Percentiles rank a stretch among this genome's conserved stretches.
phyloP scores from a whole-genome alignment of 1,140 invertebrate species.

The Dinoponera quadriceps region DNA sequence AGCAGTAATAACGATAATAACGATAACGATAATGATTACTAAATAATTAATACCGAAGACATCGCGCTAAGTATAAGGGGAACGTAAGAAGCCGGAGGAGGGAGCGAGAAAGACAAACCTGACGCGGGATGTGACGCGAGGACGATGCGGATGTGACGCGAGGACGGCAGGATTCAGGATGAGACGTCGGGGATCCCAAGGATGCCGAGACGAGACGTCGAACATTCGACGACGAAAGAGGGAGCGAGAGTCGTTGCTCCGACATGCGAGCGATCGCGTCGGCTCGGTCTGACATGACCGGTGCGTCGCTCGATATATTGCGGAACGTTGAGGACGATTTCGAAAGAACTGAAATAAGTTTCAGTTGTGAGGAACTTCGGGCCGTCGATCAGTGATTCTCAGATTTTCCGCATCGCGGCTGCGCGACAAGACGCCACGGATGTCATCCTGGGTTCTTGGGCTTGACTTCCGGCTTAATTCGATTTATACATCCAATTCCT shows the following conservation, averaged over 20 bases:
- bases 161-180: conserved; percentile 6
- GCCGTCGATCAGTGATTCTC: conserved; percentile 20
- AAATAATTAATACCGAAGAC: conserved; percentile 55
- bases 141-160: conserved; percentile 38
- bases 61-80: conserved; percentile 57
- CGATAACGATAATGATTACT: conserved; percentile 60
- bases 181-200: neutral
- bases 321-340: conserved; percentile 6
- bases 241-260: neutral
- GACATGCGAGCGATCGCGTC: conserved; percentile 19
- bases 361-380: conserved; percentile 15
- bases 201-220: no score
- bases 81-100: conserved; percentile 46
- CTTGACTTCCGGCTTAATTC: no score
- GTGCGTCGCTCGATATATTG: neutral
- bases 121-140: neutral
- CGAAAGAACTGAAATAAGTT: conserved; percentile 22
- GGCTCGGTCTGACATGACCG: neutral
- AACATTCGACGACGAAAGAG: neutral
- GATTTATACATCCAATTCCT: no score
- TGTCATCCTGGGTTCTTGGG: no score
- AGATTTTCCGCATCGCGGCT: conserved; percentile 10
- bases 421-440: neutral
- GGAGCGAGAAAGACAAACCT: conserved; percentile 36
- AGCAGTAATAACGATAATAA: conserved; percentile 70